A percentile compares a stretch with the other conserved stretches of the same genome.
phyloP scores from a whole-genome alignment of 35 echinoderm and acorn worm species.

The Ophiothrix spiculata region DNA sequence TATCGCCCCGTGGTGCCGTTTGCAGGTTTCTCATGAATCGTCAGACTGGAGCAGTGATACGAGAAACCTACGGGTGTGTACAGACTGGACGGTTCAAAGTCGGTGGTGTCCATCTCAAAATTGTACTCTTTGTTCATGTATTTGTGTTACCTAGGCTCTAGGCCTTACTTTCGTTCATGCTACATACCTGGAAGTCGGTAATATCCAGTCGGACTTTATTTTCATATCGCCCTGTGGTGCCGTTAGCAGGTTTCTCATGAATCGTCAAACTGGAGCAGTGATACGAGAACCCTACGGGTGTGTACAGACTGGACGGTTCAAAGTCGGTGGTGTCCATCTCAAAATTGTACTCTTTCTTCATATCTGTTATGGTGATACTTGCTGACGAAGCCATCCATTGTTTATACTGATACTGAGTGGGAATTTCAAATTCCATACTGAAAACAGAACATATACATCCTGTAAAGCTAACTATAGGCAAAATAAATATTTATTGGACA shows the following conservation, averaged over 20 bases:
- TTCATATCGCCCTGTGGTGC: background rate
- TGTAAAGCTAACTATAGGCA: no score
- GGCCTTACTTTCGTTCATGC: no score
- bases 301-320: background rate
- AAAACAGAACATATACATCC: background rate
- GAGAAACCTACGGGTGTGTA: no score
- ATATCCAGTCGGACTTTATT: background rate
- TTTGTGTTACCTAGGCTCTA: no score
- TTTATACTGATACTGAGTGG: background rate
- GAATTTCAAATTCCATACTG: background rate
- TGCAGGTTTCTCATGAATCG: no score
- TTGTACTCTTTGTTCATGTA: no score
- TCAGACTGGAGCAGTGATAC: no score
- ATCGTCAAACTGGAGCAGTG: conserved; percentile 10
- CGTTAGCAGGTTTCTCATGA: background rate
- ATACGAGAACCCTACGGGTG: conserved; percentile 23
- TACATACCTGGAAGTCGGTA: background rate
- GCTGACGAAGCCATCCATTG: background rate
- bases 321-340: background rate
- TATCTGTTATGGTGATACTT: background rate
- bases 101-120: no score
- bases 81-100: no score
- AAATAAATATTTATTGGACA: no score
- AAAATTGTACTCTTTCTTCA: background rate
- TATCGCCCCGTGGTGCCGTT: no score